A percentile compares a stretch with the other conserved stretches of the same genome.
Evolutionary conservation across 2,797 vertebrate species (phyloP).

Genomic region (Rhyacichthys aspro): DNA sequence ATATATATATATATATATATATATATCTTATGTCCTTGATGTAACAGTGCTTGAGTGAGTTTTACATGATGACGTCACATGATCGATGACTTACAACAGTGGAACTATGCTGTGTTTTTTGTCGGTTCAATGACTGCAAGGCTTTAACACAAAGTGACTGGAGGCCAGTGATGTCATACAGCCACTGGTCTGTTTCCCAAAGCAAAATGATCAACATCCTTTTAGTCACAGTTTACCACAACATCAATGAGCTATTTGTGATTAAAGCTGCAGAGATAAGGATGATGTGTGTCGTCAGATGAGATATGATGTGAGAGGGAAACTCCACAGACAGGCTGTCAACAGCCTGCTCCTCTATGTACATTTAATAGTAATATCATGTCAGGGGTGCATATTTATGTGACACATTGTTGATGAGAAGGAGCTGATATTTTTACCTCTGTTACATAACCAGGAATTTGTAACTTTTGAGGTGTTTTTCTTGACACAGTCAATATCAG

Average conservation of each 20-base stretch:
- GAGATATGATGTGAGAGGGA: conserved; percentile 39
- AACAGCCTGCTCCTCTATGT: conserved; percentile 10
- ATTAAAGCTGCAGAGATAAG: conserved; percentile 39
- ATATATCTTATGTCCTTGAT: too few relatives aligned
- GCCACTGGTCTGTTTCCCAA: conserved; percentile 56
- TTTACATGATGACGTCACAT: too few relatives aligned
- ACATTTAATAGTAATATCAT: conserved; percentile 15
- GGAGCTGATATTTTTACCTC: background rate
- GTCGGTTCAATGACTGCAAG: conserved; percentile 26
- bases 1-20: too few relatives aligned
- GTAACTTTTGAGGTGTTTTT: too few relatives aligned
- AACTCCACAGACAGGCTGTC: conserved; percentile 37
- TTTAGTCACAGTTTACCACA: too few relatives aligned
- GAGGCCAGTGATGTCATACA: conserved; percentile 48
- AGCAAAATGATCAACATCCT: too few relatives aligned
- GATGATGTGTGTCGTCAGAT: conserved; percentile 32
- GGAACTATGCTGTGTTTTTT: too few relatives aligned
- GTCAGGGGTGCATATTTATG: background rate
- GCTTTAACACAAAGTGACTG: conserved; percentile 42
- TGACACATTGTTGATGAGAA: too few relatives aligned
- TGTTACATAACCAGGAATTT: background rate
- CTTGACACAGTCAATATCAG: too few relatives aligned
- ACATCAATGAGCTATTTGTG: conserved; percentile 66
- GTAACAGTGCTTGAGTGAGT: too few relatives aligned
- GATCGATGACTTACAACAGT: conserved; percentile 41